Conservation (phyloP, 2,797 vertebrate species). For the Falco concolor region DNA sequence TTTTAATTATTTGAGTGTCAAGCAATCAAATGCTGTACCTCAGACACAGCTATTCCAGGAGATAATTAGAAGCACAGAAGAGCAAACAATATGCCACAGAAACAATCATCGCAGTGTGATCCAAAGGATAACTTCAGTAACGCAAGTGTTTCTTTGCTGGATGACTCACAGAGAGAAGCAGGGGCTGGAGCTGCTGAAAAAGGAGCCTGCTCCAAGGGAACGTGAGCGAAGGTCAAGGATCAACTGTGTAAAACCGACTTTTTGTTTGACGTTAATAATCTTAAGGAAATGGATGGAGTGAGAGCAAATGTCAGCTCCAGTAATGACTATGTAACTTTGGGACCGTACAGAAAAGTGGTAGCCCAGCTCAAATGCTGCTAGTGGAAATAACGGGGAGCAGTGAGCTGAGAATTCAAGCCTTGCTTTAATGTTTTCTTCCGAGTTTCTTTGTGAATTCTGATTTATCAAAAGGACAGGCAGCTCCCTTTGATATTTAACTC, state of each 20-base stretch:
- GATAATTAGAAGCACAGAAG: constrained; percentile 29
- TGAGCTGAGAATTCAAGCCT: not conserved
- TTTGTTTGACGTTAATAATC: constrained; percentile 61
- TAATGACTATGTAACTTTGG: constrained; percentile 47
- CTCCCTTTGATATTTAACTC: not conserved
- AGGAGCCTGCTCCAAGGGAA: constrained; percentile 33
- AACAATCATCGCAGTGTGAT: not conserved
- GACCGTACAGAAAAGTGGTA: not conserved
- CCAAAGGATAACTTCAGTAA: constrained; percentile 28
- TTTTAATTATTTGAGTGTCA: constrained; percentile 8
- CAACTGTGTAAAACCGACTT: constrained; percentile 25
- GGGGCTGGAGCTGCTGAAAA: not conserved
- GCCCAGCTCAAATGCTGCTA: not conserved
- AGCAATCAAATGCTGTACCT: not conserved
- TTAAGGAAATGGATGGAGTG: constrained; percentile 49
- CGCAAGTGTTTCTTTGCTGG: constrained; percentile 26
- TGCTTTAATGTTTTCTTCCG: not conserved
- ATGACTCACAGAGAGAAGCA: constrained; percentile 49
- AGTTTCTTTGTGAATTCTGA: not conserved
- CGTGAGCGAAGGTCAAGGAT: constrained; percentile 40
- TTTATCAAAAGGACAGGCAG: not conserved
- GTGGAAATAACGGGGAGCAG: constrained; percentile 12
- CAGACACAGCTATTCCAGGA: constrained; percentile 19
- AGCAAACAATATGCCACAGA: constrained; percentile 26
- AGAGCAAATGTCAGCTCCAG: constrained; percentile 51